These are phyloP conservation scores for Lordiphosa stackelbergi DNA, from an alignment of 1,140 invertebrate genomes.

Conservation along the genomic window DNA sequence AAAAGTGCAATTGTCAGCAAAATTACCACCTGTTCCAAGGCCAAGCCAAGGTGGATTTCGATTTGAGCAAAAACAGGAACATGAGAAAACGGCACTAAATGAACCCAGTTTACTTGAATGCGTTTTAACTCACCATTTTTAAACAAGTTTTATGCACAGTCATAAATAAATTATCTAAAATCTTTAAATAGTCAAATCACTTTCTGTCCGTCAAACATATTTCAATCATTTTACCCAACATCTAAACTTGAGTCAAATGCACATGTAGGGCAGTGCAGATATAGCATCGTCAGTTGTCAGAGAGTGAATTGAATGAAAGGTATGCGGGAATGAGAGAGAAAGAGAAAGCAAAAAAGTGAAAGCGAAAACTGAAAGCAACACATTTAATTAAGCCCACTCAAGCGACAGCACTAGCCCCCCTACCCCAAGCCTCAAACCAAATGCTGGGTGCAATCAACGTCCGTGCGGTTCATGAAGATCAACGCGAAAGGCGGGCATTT, in stretches of 20 bases:
- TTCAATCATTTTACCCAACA: not conserved
- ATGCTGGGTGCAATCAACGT: constrained; percentile 8
- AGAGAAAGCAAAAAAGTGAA: constrained; percentile 1
- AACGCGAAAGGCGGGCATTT: constrained; percentile 5
- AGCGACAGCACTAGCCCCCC: too few relatives aligned
- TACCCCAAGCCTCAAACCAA: not conserved
- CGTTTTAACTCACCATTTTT: too few relatives aligned
- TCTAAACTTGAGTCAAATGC: not conserved
- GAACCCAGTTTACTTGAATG: too few relatives aligned
- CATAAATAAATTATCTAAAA: too few relatives aligned
- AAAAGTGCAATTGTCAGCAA: too few relatives aligned
- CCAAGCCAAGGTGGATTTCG: too few relatives aligned
- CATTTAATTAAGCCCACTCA: constrained; percentile 19
- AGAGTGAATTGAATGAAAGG: constrained; percentile 8
- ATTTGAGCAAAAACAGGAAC: too few relatives aligned
- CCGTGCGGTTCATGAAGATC: constrained; percentile 14
- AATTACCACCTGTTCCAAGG: too few relatives aligned
- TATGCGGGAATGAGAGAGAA: not conserved
- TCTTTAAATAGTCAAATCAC: too few relatives aligned
- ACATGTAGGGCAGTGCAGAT: constrained; percentile 1
- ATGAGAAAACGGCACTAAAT: too few relatives aligned
- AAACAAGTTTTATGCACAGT: too few relatives aligned
- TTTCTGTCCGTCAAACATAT: not conserved
- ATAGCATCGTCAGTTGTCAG: constrained; percentile 9
- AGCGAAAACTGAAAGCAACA: constrained; percentile 9